Evolutionary conservation across 2,888 invertebrate species (phyloP), one percentile per base, ranked within the genome.

Genomic region (Celastrina argiolus): DNA sequence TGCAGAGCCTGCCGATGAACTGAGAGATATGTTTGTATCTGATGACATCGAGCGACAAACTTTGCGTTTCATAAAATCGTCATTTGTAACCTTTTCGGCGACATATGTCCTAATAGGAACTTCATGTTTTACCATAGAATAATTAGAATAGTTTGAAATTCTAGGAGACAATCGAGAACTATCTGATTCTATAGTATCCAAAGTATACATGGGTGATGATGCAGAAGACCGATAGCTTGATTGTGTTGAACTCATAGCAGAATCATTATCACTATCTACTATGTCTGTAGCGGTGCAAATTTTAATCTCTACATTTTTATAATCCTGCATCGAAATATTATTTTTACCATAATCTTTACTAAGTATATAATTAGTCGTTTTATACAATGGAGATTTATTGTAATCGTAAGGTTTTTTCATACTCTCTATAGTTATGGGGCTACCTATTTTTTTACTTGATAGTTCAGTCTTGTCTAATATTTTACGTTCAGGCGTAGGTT

Each of bases 191-290:
- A 92, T 84, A 69, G 91, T 87, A 70, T 93, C 93, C 66, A 93
- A 89, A n/a, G 91, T 93, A 66, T 93, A 93, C 72, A 95, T 95
- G 0, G 96, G 96, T 31, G 97, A 96, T 72, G 94, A 93, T 69
- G 94, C 94, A 71, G 95, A 94, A 2, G 95, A 96, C 73, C 95
- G 93, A 79, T 94, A 94, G 80, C 95, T 95, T 58, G 96, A 96
- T 66, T 96, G 94, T 73, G 95, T 95, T 63, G 95, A 96, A 80
- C 97, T 97, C 81, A 97, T 96, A 4, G 97, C 97, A 34, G 97
- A 97, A 83, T 97, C 97, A 76, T 96, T 96, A 81, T 97, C 97
- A 76, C 95, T 96, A 74, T 96, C 96, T 73, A 94, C 93, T 75
- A 90, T 87, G 77, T 83, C 92, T 42, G 88, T 88, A 41, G 85